These are phyloP conservation scores for Dicentrarchus labrax DNA, from an alignment of 2,113 vertebrate genomes.

Conservation along the genomic window DNA sequence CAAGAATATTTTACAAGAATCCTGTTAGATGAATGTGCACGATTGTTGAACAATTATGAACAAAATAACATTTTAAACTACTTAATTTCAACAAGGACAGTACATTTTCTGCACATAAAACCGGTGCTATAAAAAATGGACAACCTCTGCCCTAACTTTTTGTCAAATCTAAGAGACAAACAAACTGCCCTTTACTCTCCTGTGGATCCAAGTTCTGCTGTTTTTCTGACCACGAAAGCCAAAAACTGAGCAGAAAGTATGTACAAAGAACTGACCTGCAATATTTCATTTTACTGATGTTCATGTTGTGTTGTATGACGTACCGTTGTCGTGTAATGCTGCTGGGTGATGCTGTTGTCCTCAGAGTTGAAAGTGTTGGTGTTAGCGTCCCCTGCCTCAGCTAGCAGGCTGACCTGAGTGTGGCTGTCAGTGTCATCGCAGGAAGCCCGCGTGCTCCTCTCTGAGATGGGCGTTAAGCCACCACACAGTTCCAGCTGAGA, in stretches of 20 bases:
- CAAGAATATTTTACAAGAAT: neutral
- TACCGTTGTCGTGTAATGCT: constrained; percentile 62
- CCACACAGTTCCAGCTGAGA: constrained; percentile 79
- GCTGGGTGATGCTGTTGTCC: constrained; percentile 56
- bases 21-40: neutral
- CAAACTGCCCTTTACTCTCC: neutral
- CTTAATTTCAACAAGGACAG: neutral
- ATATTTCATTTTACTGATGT: neutral
- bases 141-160: no score
- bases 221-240: neutral
- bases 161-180: neutral
- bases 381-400: constrained; percentile 58
- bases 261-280: neutral
- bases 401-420: constrained; percentile 73
- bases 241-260: neutral
- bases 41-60: neutral
- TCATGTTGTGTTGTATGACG: constrained; percentile 23
- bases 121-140: neutral
- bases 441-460: constrained; percentile 70
- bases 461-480: constrained; percentile 75
- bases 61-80: neutral
- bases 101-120: neutral
- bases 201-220: neutral
- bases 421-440: constrained; percentile 75
- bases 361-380: constrained; percentile 45